Percentiles rank a stretch among this genome's conserved stretches.
Conservation (phyloP, 2,113 vertebrate genomes). For the Nesogale talazaci region DNA sequence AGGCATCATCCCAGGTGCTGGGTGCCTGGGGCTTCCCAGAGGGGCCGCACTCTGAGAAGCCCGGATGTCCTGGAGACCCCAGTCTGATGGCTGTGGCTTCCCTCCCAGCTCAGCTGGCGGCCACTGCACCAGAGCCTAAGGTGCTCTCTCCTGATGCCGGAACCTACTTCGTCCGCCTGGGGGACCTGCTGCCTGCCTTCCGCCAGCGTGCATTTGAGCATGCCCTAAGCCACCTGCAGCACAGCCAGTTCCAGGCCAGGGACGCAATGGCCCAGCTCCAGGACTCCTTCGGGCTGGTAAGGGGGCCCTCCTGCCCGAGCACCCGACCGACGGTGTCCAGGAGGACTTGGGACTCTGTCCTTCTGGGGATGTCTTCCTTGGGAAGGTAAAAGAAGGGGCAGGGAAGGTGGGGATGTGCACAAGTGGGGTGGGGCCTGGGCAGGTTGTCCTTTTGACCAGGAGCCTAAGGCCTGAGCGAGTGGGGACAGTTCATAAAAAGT, state of each 20-base stretch:
- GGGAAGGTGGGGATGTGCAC: neutral
- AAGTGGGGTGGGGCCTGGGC: neutral
- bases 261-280: conserved; percentile 87
- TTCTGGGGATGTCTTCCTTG: neutral
- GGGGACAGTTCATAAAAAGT: neutral
- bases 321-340: neutral
- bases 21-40: neutral
- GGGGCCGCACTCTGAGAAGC: too few relatives aligned
- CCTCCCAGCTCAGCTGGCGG: conserved; percentile 81
- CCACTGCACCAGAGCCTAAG: conserved; percentile 56
- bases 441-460: too few relatives aligned
- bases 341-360: neutral
- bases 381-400: neutral
- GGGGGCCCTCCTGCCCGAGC: conserved; percentile 23
- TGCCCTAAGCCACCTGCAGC: conserved; percentile 87
- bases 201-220: conserved; percentile 89
- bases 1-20: rapidly evolving
- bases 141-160: conserved; percentile 61
- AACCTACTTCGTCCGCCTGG: conserved; percentile 91
- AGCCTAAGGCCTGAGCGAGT: neutral
- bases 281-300: conserved; percentile 88
- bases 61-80: rapidly evolving
- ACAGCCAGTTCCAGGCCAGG: conserved; percentile 85
- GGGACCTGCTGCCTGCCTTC: conserved; percentile 88
- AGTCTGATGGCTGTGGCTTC: neutral